Percentiles rank a stretch among this genome's conserved stretches.
Evolutionary conservation across 2,888 invertebrate species (phyloP).

Genomic region (Panzeria rudis): DNA sequence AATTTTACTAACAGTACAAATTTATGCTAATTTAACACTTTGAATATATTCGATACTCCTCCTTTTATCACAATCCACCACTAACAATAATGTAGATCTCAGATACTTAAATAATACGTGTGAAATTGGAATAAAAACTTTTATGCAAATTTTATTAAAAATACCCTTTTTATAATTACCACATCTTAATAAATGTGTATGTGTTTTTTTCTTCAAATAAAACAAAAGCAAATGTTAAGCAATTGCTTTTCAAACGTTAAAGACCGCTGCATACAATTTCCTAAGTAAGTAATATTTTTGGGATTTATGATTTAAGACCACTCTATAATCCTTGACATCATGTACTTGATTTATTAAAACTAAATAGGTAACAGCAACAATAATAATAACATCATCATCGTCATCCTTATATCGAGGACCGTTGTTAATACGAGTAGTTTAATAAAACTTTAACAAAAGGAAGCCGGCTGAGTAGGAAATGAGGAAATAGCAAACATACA

Average conservation of each 20-base stretch:
- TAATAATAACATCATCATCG: constrained; percentile 35
- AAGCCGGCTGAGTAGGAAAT: constrained; percentile 49
- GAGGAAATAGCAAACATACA: constrained; percentile 44
- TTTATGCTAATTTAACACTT: neutral
- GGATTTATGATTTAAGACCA: constrained; percentile 52
- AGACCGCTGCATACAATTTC: constrained; percentile 12
- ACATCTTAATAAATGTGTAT: constrained; percentile 45
- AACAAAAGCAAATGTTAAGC: neutral
- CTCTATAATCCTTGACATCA: constrained; percentile 68
- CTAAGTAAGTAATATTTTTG: neutral
- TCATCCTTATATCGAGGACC: neutral
- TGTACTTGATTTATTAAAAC: constrained; percentile 71
- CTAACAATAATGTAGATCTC: neutral
- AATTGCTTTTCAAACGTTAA: constrained; percentile 30
- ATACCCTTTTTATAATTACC: constrained; percentile 35
- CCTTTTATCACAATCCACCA: neutral
- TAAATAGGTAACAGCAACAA: constrained; percentile 52
- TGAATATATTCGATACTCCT: neutral
- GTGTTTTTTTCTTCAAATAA: neutral
- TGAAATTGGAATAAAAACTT: constrained; percentile 8
- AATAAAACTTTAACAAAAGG: constrained; percentile 54
- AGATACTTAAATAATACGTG: neutral
- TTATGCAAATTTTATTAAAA: constrained; percentile 40
- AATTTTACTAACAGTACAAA: neutral
- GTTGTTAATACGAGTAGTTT: constrained; percentile 70